Conservation (phyloP, 2,888 invertebrate species). For the Drosophila incognita region DNA sequence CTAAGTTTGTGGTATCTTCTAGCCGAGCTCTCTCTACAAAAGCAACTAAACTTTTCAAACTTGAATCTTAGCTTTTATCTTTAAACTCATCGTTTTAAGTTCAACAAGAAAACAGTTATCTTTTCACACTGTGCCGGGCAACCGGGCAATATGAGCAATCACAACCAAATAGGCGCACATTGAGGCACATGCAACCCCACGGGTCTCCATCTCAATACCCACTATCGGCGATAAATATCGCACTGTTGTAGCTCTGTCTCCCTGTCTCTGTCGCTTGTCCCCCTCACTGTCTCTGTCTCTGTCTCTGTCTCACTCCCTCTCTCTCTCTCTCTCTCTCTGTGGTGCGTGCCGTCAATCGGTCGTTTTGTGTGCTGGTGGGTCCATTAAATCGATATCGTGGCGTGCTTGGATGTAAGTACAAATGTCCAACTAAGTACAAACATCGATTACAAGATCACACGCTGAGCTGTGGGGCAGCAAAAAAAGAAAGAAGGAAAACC, state of each 20-base stretch:
- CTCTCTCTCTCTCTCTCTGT: neutral
- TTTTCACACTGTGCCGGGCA: slow-evolving; percentile 15
- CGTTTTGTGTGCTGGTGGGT: slow-evolving; percentile 38
- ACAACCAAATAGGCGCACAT: slow-evolving; percentile 25
- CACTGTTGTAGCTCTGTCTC: slow-evolving; percentile 38
- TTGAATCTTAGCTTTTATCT: neutral
- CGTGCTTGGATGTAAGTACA: slow-evolving; percentile 75
- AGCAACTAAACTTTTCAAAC: neutral
- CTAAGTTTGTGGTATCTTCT: too few relatives aligned
- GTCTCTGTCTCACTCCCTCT: slow-evolving; percentile 28
- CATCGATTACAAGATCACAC: slow-evolving; percentile 82
- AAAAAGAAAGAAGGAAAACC: neutral
- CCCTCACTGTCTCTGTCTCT: neutral
- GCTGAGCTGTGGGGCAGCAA: slow-evolving; percentile 55
- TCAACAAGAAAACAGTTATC: neutral
- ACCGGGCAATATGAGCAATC: slow-evolving; percentile 10
- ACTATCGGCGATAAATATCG: slow-evolving; percentile 71
- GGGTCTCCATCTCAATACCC: slow-evolving; percentile 37
- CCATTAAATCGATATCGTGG: slow-evolving; percentile 82
- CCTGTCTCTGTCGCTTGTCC: slow-evolving; percentile 1
- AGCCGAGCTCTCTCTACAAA: neutral
- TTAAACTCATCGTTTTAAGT: neutral
- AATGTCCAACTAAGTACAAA: slow-evolving; percentile 75
- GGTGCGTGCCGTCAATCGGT: slow-evolving; percentile 61
- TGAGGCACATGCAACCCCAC: slow-evolving; percentile 41